Evolutionary conservation across 2,113 vertebrate species (phyloP).

Genomic region (Gymnorhina tibicen): DNA sequence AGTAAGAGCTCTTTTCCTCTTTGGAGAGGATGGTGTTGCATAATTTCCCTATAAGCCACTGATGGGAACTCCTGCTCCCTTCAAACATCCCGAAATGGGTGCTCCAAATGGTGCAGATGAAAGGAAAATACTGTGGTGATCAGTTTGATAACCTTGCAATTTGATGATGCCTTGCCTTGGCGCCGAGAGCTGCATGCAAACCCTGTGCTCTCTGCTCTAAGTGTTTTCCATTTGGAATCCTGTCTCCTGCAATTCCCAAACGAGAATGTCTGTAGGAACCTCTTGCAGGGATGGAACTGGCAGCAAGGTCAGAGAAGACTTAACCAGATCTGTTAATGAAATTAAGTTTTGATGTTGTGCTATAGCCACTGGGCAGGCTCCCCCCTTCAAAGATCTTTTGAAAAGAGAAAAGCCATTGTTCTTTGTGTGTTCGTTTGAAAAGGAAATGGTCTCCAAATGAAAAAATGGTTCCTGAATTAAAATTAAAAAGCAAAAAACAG

Average conservation of each 20-base stretch:
- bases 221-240: neutral
- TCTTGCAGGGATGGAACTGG: neutral
- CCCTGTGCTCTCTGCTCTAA: neutral
- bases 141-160: neutral
- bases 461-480: conserved; percentile 40
- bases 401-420: conserved; percentile 62
- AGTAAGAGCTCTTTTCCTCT: neutral
- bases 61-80: neutral
- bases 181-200: neutral
- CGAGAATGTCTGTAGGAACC: neutral
- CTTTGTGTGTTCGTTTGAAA: conserved; percentile 47
- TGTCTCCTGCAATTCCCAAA: neutral
- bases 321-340: conserved; percentile 38
- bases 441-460: conserved; percentile 57
- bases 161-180: neutral
- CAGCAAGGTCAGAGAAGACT: neutral
- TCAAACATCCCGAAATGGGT: neutral
- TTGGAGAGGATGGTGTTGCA: neutral
- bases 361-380: conserved; percentile 30
- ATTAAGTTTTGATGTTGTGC: conserved; percentile 36
- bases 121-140: neutral
- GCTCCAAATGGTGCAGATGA: neutral
- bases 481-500: neutral
- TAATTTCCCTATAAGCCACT: neutral
- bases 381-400: conserved; percentile 39